A percentile compares a stretch with the other conserved stretches of the same genome.
These are phyloP conservation scores for Conus ventricosus DNA, from an alignment of 1,140 invertebrate genomes.

Conservation along the genomic window DNA sequence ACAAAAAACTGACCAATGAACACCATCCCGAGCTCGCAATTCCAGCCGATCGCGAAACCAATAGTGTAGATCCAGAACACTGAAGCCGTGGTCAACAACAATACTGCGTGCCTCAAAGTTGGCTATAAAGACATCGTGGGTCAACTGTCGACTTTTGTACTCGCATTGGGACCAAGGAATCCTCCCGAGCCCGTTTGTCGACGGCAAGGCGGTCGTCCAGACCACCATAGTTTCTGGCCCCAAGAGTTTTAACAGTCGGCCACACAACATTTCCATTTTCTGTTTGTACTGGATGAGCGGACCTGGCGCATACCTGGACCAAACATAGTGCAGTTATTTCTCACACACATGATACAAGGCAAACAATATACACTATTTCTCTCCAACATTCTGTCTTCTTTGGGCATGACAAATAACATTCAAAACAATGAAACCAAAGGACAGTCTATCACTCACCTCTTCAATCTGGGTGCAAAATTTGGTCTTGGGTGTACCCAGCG, in stretches of 20 bases:
- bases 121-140: slow-evolving; percentile 76
- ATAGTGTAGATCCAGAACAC: slow-evolving; percentile 77
- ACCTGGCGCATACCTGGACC: slow-evolving; percentile 74
- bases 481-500: no score
- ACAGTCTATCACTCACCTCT: no score
- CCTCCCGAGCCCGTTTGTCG: slow-evolving; percentile 70
- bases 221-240: slow-evolving; percentile 72
- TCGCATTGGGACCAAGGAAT: slow-evolving; percentile 75
- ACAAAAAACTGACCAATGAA: slow-evolving; percentile 65
- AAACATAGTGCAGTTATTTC: neutral
- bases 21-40: slow-evolving; percentile 61
- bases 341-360: neutral
- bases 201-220: slow-evolving; percentile 77
- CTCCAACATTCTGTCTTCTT: no score
- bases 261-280: slow-evolving; percentile 74
- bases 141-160: slow-evolving; percentile 72
- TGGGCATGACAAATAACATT: no score
- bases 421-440: no score
- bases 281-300: slow-evolving; percentile 74
- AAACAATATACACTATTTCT: no score
- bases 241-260: slow-evolving; percentile 66
- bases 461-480: no score
- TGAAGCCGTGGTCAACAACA: slow-evolving; percentile 69
- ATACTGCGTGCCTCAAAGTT: slow-evolving; percentile 74
- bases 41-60: slow-evolving; percentile 70